Conservation (phyloP, 92 coral and sea anemone genomes). For the Ricordea florida region DNA sequence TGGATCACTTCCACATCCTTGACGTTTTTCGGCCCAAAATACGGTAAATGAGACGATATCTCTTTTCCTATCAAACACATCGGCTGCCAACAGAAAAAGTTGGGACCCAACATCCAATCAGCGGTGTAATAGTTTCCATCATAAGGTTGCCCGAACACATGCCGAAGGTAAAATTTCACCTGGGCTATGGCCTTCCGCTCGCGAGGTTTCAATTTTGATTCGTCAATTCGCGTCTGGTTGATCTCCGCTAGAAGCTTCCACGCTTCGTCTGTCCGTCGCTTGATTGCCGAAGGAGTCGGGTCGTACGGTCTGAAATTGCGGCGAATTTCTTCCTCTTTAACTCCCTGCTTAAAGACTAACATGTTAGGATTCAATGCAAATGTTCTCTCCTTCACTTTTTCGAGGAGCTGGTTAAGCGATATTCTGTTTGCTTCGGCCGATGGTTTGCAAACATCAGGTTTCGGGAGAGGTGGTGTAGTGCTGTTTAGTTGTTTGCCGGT, state of each 20-base stretch:
- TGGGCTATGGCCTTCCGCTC: slow-evolving; percentile 86
- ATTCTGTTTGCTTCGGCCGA: slow-evolving; percentile 78
- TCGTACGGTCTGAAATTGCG: slow-evolving; percentile 56
- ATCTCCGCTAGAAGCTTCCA: slow-evolving; percentile 59
- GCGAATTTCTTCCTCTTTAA: slow-evolving; percentile 33
- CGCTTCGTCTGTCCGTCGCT: slow-evolving; percentile 73
- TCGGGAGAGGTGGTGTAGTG: not conserved
- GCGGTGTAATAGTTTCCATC: slow-evolving; percentile 72
- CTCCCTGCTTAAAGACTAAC: slow-evolving; percentile 15
- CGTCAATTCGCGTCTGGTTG: slow-evolving; percentile 38
- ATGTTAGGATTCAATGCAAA: slow-evolving; percentile 62
- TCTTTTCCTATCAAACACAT: slow-evolving; percentile 60
- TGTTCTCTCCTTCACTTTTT: slow-evolving; percentile 47
- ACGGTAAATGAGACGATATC: slow-evolving; percentile 24
- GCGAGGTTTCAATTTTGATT: slow-evolving; percentile 57
- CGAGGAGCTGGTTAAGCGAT: slow-evolving; percentile 60
- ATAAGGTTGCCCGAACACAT: slow-evolving; percentile 75
- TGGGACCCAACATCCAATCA: slow-evolving; percentile 92
- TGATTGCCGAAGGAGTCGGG: slow-evolving; percentile 65
- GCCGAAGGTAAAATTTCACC: slow-evolving; percentile 68
- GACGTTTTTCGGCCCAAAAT: slow-evolving; percentile 48
- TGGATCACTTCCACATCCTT: slow-evolving; percentile 55
- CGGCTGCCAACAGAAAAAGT: slow-evolving; percentile 84
- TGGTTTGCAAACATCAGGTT: slow-evolving; percentile 40
- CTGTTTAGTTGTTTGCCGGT: not conserved